These are phyloP conservation scores for Archivesica marissinica DNA, from an alignment of 1,140 invertebrate species.

Conservation along the genomic window DNA sequence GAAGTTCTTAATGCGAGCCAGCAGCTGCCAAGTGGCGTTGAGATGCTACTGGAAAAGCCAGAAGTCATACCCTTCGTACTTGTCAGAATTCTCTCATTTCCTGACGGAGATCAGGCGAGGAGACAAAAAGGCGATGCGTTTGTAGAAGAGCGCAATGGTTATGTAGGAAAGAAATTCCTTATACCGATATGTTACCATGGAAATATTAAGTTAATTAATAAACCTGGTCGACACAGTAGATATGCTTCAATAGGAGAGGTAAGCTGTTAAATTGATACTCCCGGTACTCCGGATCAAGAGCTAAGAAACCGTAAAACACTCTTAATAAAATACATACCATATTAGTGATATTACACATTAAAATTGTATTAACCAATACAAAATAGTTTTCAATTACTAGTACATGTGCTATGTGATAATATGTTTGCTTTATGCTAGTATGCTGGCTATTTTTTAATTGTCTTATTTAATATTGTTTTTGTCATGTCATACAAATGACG, in stretches of 20 bases:
- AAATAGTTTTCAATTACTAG: too few species aligned
- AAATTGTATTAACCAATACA: too few species aligned
- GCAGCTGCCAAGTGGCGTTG: not conserved
- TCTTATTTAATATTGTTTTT: too few species aligned
- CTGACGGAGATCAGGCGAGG: not conserved
- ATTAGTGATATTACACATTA: too few species aligned
- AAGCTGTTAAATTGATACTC: too few species aligned
- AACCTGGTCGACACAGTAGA: not conserved
- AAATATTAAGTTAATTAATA: not conserved
- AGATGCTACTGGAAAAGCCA: conserved; percentile 1
- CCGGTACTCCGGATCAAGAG: too few species aligned
- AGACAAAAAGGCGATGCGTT: not conserved
- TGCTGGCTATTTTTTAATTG: too few species aligned
- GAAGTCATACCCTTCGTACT: not conserved
- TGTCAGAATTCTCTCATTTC: not conserved
- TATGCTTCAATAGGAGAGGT: not conserved
- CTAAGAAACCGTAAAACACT: too few species aligned
- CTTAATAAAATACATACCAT: too few species aligned
- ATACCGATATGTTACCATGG: not conserved
- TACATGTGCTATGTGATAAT: too few species aligned
- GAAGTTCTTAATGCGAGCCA: not conserved
- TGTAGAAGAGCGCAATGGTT: not conserved
- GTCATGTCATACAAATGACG: too few species aligned
- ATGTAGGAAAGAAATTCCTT: conserved; percentile 2
- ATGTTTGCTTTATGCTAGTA: too few species aligned